These are phyloP conservation scores for Drosophila yooni DNA, from an alignment of 2,888 invertebrate species.

Conservation along the genomic window DNA sequence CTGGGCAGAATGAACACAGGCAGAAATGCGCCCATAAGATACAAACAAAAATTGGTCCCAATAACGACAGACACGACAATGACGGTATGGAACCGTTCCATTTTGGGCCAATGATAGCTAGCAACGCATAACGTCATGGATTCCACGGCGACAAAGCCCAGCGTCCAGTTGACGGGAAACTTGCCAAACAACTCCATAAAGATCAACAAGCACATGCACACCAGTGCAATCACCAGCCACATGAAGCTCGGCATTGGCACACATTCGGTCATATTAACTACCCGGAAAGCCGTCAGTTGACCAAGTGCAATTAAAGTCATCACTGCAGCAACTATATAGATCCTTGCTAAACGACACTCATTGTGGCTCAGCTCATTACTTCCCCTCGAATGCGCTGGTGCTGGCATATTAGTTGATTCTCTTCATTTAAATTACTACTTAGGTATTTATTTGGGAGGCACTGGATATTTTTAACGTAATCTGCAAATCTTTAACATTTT, in stretches of 20 bases:
- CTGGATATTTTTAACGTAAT: slow-evolving; percentile 1
- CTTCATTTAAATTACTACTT: not conserved
- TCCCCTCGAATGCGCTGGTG: no score
- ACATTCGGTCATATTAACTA: not conserved
- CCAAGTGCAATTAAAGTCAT: slow-evolving; percentile 2
- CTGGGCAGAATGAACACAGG: slow-evolving; percentile 43
- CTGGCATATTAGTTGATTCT: not conserved
- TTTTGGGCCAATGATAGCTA: slow-evolving; percentile 14
- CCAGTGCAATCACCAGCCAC: slow-evolving; percentile 34
- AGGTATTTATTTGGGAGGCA: not conserved
- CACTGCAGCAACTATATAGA: slow-evolving; percentile 5
- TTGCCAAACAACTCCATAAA: slow-evolving; percentile 15
- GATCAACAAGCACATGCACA: slow-evolving; percentile 30
- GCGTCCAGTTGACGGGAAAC: slow-evolving; percentile 50
- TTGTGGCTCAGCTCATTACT: not conserved
- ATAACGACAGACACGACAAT: slow-evolving; percentile 4
- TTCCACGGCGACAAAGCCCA: slow-evolving; percentile 37
- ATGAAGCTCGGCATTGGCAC: slow-evolving; percentile 29
- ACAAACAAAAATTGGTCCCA: slow-evolving; percentile 1
- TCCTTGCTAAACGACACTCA: slow-evolving; percentile 6
- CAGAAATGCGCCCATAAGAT: slow-evolving; percentile 24
- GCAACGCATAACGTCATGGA: slow-evolving; percentile 22
- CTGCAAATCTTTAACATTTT: not conserved
- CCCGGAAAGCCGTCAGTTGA: slow-evolving; percentile 12
- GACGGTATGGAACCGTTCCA: not conserved